Conservation (phyloP, 2,888 invertebrate genomes). For the Athripsodes cinereus region DNA sequence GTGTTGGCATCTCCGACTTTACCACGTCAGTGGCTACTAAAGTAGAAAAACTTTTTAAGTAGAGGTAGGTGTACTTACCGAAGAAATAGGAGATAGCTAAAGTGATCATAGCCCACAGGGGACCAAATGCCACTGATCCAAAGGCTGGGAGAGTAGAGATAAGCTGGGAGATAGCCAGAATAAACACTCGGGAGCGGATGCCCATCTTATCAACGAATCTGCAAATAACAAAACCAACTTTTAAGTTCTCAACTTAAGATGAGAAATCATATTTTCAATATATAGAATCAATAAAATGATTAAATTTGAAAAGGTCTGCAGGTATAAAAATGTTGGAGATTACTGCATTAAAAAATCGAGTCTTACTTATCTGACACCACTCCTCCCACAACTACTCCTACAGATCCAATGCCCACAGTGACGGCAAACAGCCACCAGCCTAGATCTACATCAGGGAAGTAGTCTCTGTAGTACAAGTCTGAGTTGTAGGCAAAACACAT, state of each 20-base stretch:
- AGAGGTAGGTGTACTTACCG: conserved; percentile 47
- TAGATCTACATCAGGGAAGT: conserved; percentile 83
- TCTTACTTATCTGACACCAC: conserved; percentile 72
- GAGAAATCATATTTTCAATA: too few species aligned
- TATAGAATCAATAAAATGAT: too few species aligned
- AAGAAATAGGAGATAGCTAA: conserved; percentile 86
- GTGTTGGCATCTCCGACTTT: too few species aligned
- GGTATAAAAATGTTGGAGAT: too few species aligned
- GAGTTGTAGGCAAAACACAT: conserved; percentile 91
- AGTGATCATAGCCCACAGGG: conserved; percentile 81
- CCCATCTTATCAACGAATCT: conserved; percentile 82
- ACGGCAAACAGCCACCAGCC: conserved; percentile 89
- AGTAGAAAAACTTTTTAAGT: too few species aligned
- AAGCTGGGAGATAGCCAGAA: conserved; percentile 75
- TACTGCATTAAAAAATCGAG: too few species aligned
- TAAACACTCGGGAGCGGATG: conserved; percentile 70
- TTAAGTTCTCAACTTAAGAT: too few species aligned
- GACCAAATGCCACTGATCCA: conserved; percentile 76
- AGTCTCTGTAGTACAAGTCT: conserved; percentile 79
- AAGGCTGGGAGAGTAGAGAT: conserved; percentile 82
- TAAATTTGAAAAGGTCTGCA: too few species aligned
- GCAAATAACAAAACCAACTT: conserved; percentile 13
- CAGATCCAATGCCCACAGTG: conserved; percentile 76
- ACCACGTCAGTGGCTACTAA: too few species aligned
- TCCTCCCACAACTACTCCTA: conserved; percentile 67